Percentiles rank a stretch among this genome's conserved stretches.
Evolutionary conservation across 2,797 vertebrate genomes (phyloP).

Genomic region (Acestrorhynchus altus): DNA sequence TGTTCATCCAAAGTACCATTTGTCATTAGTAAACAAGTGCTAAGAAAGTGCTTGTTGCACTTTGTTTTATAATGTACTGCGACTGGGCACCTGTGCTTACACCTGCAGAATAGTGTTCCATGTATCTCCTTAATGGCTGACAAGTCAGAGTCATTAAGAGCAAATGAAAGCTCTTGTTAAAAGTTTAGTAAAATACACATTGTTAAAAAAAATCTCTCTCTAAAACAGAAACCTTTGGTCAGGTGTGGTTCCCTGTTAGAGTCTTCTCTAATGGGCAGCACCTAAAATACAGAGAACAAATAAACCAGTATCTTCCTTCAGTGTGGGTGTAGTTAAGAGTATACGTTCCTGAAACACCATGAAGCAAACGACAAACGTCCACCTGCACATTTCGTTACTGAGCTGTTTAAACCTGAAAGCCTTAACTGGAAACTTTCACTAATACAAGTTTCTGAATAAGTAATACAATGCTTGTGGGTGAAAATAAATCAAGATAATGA

Average conservation of each 20-base stretch:
- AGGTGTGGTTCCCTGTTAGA: slow-evolving; percentile 81
- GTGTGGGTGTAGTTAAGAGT: slow-evolving; percentile 56
- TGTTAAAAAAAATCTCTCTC: slow-evolving; percentile 71
- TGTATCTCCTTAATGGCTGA: slow-evolving; percentile 12
- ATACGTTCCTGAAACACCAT: slow-evolving; percentile 55
- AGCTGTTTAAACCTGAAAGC: neutral
- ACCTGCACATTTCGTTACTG: neutral
- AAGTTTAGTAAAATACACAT: slow-evolving; percentile 27
- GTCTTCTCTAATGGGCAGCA: slow-evolving; percentile 86
- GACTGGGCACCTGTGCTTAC: neutral
- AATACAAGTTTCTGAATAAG: too few species aligned
- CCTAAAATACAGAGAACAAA: slow-evolving; percentile 93
- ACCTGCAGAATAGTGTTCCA: slow-evolving; percentile 17
- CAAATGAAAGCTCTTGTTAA: slow-evolving; percentile 11
- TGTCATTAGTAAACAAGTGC: neutral
- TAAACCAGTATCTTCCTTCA: slow-evolving; percentile 87
- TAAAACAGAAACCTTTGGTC: slow-evolving; percentile 89
- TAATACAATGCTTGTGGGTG: neutral
- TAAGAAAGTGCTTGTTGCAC: neutral
- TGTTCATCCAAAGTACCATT: neutral
- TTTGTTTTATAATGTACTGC: neutral
- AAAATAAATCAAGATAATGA: neutral
- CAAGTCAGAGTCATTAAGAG: slow-evolving; percentile 8
- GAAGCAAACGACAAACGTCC: slow-evolving; percentile 6
- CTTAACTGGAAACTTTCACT: neutral